Base-by-base conservation (phyloP, 2,888 invertebrate species). In the Dione juno region DNA sequence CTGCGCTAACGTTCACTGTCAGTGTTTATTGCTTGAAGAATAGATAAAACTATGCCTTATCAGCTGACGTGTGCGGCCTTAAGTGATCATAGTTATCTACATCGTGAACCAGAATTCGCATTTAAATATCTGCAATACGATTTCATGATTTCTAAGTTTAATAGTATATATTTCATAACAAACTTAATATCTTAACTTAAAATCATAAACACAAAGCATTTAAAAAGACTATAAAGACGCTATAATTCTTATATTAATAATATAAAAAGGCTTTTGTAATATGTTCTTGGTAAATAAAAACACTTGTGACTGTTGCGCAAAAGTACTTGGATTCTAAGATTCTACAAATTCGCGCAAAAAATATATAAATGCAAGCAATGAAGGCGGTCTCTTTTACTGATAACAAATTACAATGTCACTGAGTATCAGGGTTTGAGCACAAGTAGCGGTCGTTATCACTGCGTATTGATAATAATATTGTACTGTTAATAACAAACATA, bases 341-440 rank as follows among this genome's bases (percentile, higher is more conserved):
- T 54, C n/a, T 35, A 35, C 53, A 54, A 54, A 57, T 5, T 37
- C 37, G 57, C 57, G 57, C 1, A 57, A 57, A 57, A 11, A 37
- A 57, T 57, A 37, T 16, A 57, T 37, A 57, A 57, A 37, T 37
- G 16, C n/a, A n/a, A 6, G 6, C 16, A 37, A 11, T 16, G 16
- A 40, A 57, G 57, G 66, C 66, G 53, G 58, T 59, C 48, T 54
- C 70, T 35, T 66, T 66, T 28, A 37, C 16, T 37, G 19, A 43
- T 82, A 86, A 85, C 85, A 86, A 77, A 83, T 82, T 85, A 85
- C 79, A 76, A 75, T 78, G 78, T 78, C 82, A 79, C 79, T 80
- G 79, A 78, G 73, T 81, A 84, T 84, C 86, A 86, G 84, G 85
- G 84, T 81, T 83, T 75, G 80, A 79, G 75, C 75, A 73, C 77